phyloP scores from a whole-genome alignment of 2,797 vertebrate genomes.

The Hydrolagus colliei region DNA sequence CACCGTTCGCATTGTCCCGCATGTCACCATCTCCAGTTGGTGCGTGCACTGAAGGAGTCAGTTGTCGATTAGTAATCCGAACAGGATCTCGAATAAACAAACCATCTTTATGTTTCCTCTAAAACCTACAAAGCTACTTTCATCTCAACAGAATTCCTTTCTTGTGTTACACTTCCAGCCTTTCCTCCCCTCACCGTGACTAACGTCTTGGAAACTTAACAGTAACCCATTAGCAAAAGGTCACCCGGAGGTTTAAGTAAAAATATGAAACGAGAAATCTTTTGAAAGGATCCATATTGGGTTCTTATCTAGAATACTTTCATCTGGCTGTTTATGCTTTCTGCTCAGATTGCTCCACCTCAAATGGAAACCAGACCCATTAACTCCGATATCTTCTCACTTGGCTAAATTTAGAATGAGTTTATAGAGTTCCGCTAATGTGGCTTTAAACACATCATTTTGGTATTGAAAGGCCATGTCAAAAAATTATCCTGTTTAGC shows the following conservation, averaged over 20 bases:
- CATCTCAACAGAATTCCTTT: background rate
- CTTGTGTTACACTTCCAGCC: background rate
- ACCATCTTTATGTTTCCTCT: background rate
- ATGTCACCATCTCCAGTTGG: too few relatives aligned
- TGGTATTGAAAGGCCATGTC: background rate
- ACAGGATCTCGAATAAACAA: background rate
- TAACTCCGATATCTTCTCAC: background rate
- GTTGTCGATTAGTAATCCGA: background rate
- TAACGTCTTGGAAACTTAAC: background rate
- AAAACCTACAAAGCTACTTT: background rate
- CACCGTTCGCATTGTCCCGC: too few relatives aligned
- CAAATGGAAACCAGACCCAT: background rate
- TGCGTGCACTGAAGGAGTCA: background rate
- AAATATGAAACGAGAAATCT: background rate
- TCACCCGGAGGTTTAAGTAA: background rate
- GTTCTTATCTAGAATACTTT: slow-evolving; percentile 19
- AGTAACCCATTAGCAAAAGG: background rate
- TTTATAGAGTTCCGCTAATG: background rate
- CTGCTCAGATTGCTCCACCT: background rate
- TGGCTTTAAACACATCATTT: background rate
- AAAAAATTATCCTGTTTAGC: background rate
- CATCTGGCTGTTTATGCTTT: slow-evolving; percentile 1
- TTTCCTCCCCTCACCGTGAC: background rate
- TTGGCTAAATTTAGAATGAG: background rate
- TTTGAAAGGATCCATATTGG: background rate